Conservation (phyloP, 2,888 invertebrate species). For the Synergus laeviventris region DNA sequence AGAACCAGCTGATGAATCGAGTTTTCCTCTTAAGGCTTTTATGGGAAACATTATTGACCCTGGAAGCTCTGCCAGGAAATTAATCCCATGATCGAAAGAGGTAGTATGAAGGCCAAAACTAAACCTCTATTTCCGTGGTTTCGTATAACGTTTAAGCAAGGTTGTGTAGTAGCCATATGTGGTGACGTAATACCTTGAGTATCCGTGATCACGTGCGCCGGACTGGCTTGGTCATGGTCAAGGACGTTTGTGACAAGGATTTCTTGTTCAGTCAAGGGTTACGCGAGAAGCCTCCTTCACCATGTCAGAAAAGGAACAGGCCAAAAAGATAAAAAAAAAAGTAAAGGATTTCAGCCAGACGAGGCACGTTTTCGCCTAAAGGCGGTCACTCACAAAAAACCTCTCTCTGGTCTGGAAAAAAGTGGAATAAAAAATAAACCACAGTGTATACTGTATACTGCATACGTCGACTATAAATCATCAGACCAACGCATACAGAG, state of each 20-base stretch:
- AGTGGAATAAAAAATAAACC: slow-evolving; percentile 14
- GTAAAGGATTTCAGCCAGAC: slow-evolving; percentile 38
- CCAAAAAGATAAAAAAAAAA: neutral
- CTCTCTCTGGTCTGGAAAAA: neutral
- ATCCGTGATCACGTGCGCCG: too few species aligned
- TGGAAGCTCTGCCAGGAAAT: too few species aligned
- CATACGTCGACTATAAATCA: slow-evolving; percentile 33
- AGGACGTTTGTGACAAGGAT: slow-evolving; percentile 54
- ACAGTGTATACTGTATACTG: slow-evolving; percentile 14
- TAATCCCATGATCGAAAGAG: too few species aligned
- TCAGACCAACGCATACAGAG: slow-evolving; percentile 25
- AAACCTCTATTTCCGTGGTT: too few species aligned
- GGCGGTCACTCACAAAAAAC: slow-evolving; percentile 27
- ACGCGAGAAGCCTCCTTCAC: neutral
- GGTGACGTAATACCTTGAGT: too few species aligned
- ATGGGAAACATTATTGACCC: too few species aligned
- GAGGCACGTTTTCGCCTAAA: slow-evolving; percentile 34
- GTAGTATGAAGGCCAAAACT: too few species aligned
- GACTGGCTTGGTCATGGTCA: slow-evolving; percentile 47
- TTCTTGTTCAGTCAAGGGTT: slow-evolving; percentile 40
- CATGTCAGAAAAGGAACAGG: slow-evolving; percentile 2
- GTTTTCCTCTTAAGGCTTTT: too few species aligned
- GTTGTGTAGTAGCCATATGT: too few species aligned
- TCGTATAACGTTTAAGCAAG: too few species aligned
- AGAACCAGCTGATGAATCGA: too few species aligned